These are phyloP conservation scores for Ormia ochracea DNA, from an alignment of 2,888 invertebrate genomes.

Conservation along the genomic window DNA sequence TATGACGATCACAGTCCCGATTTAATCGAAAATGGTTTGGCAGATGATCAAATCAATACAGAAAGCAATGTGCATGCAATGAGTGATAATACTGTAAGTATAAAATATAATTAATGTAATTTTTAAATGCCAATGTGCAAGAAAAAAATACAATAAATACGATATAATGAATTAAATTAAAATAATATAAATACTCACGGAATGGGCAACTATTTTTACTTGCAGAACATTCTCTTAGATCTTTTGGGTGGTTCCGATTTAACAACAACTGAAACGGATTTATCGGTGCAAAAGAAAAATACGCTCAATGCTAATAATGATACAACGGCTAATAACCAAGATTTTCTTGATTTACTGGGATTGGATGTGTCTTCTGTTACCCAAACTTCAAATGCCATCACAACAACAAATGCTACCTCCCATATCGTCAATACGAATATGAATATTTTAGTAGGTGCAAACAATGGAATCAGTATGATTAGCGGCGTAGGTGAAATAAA, in stretches of 20 bases:
- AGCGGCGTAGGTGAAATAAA: constrained; percentile 42
- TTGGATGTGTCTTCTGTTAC: constrained; percentile 79
- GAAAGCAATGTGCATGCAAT: constrained; percentile 74
- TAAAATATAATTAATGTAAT: neutral
- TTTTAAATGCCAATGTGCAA: too few species aligned
- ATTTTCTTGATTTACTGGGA: constrained; percentile 91
- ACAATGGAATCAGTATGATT: constrained; percentile 45
- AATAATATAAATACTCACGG: too few species aligned
- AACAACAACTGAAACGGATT: constrained; percentile 67
- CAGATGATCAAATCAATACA: constrained; percentile 69
- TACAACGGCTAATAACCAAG: constrained; percentile 81
- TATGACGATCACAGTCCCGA: constrained; percentile 75
- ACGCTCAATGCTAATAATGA: constrained; percentile 77
- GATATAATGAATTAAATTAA: too few species aligned
- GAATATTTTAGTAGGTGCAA: constrained; percentile 71
- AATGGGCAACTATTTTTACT: neutral
- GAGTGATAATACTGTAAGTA: constrained; percentile 75
- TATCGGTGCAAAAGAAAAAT: constrained; percentile 75
- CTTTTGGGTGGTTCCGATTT: constrained; percentile 86
- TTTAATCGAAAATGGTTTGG: constrained; percentile 75
- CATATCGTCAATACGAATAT: constrained; percentile 64
- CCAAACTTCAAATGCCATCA: constrained; percentile 58
- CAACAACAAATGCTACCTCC: constrained; percentile 51
- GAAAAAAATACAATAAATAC: too few species aligned
- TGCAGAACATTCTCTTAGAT: constrained; percentile 89